A percentile compares a stretch with the other conserved stretches of the same genome.
Evolutionary conservation across 2,797 vertebrate species (phyloP).

Genomic region (Sibirionetta formosa): DNA sequence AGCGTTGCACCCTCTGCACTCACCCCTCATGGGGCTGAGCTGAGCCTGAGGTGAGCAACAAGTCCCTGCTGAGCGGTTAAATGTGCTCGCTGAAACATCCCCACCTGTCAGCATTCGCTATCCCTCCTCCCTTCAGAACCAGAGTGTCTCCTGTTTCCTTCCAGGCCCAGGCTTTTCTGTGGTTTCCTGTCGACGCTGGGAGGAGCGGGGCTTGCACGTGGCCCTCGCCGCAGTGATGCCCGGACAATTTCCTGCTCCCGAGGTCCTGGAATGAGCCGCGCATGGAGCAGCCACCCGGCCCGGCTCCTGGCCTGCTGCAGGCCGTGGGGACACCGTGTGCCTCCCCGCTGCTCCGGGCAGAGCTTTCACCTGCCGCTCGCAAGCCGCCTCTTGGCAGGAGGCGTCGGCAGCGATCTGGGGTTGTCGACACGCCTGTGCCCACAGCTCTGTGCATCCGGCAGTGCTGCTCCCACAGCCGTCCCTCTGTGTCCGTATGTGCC

Average conservation of each 20-base stretch:
- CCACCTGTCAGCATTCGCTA: background rate
- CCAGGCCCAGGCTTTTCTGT: rapidly evolving
- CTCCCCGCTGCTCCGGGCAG: rapidly evolving
- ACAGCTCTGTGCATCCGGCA: rapidly evolving
- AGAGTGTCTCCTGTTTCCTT: background rate
- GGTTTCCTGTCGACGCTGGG: too few relatives aligned
- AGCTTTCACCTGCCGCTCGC: background rate
- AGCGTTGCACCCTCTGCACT: background rate
- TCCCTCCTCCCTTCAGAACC: background rate
- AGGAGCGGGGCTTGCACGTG: too few relatives aligned
- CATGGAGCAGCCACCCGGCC: rapidly evolving
- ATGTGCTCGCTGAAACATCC: background rate
- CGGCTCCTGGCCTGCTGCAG: rapidly evolving
- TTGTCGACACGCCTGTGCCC: background rate
- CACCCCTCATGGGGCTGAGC: background rate
- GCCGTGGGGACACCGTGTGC: too few relatives aligned
- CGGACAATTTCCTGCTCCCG: background rate
- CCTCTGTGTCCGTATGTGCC: background rate
- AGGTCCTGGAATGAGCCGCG: background rate
- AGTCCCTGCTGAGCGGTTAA: background rate
- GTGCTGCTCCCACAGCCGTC: background rate
- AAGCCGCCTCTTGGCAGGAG: background rate
- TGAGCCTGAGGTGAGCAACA: rapidly evolving
- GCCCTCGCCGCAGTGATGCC: too few relatives aligned
- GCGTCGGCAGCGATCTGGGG: background rate